These are phyloP conservation scores for Acyrthosiphon pisum DNA, from an alignment of 1,140 invertebrate species.

Conservation along the genomic window DNA sequence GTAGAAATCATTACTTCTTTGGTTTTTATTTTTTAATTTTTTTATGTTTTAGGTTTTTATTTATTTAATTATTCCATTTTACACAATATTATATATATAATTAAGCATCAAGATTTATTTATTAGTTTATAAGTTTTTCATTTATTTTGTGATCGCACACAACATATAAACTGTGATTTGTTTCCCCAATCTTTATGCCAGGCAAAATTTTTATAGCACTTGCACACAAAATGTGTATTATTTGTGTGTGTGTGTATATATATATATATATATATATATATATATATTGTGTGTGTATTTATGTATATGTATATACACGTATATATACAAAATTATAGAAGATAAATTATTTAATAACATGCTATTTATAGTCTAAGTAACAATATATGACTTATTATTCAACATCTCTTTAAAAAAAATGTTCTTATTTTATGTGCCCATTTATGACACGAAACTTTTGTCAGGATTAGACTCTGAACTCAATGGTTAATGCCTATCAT, in stretches of 20 bases:
- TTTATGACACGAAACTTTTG: conserved; percentile 15
- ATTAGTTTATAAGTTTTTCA: conserved; percentile 23
- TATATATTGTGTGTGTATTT: not conserved
- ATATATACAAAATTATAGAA: not conserved
- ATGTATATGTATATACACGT: not conserved
- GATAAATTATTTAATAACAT: not conserved
- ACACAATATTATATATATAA: conserved; percentile 16
- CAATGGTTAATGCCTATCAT: not conserved
- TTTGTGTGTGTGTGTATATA: not conserved
- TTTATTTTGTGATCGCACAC: conserved; percentile 55
- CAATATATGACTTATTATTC: conserved; percentile 51
- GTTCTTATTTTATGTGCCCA: conserved; percentile 57
- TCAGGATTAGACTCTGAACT: not conserved
- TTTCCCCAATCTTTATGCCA: not conserved
- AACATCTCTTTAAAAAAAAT: not conserved
- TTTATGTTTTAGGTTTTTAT: conserved; percentile 33
- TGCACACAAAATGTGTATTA: not conserved
- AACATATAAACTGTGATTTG: conserved; percentile 37
- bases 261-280: not conserved
- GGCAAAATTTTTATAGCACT: not conserved
- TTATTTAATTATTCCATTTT: conserved; percentile 30
- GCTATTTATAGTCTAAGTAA: conserved; percentile 33
- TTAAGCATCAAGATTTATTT: conserved; percentile 19
- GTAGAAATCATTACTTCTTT: conserved; percentile 43
- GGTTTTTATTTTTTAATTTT: conserved; percentile 38